These are phyloP conservation scores for Lepilemur ruficaudatus DNA, from an alignment of 2,797 vertebrate genomes.

Conservation along the genomic window DNA sequence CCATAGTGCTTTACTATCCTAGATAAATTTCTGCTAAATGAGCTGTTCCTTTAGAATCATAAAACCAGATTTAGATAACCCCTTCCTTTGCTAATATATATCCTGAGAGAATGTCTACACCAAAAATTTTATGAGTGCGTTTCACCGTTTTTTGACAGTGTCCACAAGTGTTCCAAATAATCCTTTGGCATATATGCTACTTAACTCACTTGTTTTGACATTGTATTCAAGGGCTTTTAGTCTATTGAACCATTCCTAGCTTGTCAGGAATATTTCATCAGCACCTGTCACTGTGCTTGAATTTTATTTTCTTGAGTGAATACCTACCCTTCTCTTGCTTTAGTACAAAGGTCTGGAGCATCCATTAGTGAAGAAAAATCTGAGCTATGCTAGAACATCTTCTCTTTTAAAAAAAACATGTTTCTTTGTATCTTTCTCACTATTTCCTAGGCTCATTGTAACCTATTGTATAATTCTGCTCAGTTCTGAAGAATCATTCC, in stretches of 20 bases:
- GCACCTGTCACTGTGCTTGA: neutral
- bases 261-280: neutral
- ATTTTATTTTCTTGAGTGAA: neutral
- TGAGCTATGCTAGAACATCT: neutral
- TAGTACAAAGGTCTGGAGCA: neutral
- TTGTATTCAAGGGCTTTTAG: neutral
- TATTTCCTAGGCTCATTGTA: neutral
- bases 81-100: neutral
- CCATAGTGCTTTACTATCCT: neutral
- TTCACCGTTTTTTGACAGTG: neutral
- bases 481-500: neutral
- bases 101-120: neutral
- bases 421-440: neutral
- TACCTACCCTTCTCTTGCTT: neutral
- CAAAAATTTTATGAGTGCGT: neutral
- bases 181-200: neutral
- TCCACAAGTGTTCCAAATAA: neutral
- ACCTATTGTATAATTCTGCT: neutral
- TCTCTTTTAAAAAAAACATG: neutral
- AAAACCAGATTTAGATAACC: neutral
- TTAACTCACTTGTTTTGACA: neutral
- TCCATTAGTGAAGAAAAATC: neutral
- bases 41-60: neutral
- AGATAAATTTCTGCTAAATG: neutral
- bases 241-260: neutral